Percentiles rank a stretch among this genome's conserved stretches.
These are phyloP conservation scores for Lamellibrachia luymesi DNA, from an alignment of 1,140 invertebrate genomes.

Conservation along the genomic window DNA sequence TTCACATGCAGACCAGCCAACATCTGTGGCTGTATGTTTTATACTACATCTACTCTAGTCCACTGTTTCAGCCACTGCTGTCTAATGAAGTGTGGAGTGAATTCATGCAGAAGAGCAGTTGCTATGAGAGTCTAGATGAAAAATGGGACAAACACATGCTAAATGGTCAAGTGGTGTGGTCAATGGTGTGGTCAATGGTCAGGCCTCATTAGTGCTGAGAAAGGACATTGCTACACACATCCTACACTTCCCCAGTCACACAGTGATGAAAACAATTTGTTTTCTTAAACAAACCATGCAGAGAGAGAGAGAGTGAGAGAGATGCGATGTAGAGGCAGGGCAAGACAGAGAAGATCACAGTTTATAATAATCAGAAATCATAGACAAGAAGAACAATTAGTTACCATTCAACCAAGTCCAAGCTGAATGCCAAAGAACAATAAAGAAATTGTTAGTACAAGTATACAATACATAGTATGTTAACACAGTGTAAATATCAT, in stretches of 20 bases:
- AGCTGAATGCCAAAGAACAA: not conserved
- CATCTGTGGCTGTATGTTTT: not conserved
- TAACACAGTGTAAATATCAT: too few relatives aligned
- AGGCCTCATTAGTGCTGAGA: not conserved
- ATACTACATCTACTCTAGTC: not conserved
- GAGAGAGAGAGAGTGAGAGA: not conserved
- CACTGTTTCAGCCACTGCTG: not conserved
- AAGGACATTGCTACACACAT: not conserved
- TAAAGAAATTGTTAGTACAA: not conserved
- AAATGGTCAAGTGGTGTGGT: not conserved
- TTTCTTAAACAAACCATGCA: slow-evolving; percentile 6
- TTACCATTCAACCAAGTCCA: not conserved
- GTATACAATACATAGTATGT: not conserved
- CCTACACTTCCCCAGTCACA: not conserved
- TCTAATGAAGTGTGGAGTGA: not conserved
- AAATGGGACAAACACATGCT: not conserved
- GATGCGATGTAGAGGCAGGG: not conserved
- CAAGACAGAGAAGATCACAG: not conserved
- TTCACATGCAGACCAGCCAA: not conserved
- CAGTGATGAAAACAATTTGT: not conserved
- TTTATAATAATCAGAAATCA: not conserved
- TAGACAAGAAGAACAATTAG: not conserved
- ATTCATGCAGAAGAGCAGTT: not conserved
- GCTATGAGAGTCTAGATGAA: not conserved
- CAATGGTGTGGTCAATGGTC: not conserved